Percentiles rank a stretch among this genome's conserved stretches.
Evolutionary conservation across 2,888 invertebrate species (phyloP).

Genomic region (Subacronicta megacephala): DNA sequence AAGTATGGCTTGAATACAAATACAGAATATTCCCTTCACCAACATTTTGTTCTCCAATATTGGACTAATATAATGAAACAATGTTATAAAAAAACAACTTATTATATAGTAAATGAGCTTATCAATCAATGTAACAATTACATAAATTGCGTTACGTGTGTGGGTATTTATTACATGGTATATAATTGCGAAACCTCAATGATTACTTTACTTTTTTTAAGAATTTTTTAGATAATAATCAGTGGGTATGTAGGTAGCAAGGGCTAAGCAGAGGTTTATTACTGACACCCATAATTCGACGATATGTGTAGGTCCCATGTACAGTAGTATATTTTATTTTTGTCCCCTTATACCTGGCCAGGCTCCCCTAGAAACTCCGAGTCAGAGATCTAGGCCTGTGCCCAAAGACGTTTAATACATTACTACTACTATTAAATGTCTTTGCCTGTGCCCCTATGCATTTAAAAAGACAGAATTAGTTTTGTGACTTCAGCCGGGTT

Average conservation of each 20-base stretch:
- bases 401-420: too few relatives aligned
- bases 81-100: constrained; percentile 18
- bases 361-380: too few relatives aligned
- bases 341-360: too few relatives aligned
- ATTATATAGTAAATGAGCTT: constrained; percentile 47
- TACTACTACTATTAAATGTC: too few relatives aligned
- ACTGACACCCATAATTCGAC: too few relatives aligned
- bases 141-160: constrained; percentile 30
- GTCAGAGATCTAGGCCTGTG: too few relatives aligned
- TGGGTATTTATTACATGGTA: constrained; percentile 23
- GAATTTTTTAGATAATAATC: neutral
- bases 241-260: neutral
- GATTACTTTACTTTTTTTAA: neutral
- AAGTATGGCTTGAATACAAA: constrained; percentile 42
- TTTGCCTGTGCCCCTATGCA: too few relatives aligned
- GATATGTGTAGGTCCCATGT: too few relatives aligned
- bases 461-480: too few relatives aligned
- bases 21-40: constrained; percentile 34
- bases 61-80: constrained; percentile 13
- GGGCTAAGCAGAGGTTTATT: neutral
- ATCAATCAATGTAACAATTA: constrained; percentile 43
- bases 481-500: too few relatives aligned
- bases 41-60: constrained; percentile 27
- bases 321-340: too few relatives aligned
- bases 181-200: constrained; percentile 35